Evolutionary conservation across 53 echinoderm and acorn worm genomes (phyloP).

Genomic region (Crossaster papposus): DNA sequence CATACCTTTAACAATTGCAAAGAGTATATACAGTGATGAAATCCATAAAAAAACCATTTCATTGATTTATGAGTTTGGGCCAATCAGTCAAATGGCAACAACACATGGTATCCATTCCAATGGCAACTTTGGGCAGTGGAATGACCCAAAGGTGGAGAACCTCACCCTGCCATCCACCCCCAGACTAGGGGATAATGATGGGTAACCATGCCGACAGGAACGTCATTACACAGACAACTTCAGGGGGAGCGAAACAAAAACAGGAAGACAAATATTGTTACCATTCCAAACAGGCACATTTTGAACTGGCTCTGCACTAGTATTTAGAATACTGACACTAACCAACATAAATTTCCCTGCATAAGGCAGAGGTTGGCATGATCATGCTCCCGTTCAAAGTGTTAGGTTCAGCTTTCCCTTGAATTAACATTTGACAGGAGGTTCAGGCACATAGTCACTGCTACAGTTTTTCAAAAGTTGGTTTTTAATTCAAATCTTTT

Average conservation of each 20-base stretch:
- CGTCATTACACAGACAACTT: neutral
- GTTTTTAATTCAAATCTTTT: too few species aligned
- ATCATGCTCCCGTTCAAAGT: neutral
- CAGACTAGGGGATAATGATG: neutral
- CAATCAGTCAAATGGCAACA: neutral
- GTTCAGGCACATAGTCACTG: neutral
- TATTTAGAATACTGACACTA: neutral
- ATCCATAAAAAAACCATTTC: neutral
- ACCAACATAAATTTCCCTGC: neutral
- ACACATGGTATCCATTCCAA: constrained; percentile 6
- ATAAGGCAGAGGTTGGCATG: neutral
- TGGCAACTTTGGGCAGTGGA: neutral
- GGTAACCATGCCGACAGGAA: neutral
- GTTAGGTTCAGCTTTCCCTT: neutral
- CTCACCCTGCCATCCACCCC: neutral
- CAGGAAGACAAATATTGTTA: neutral
- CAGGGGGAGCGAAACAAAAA: constrained; percentile 1
- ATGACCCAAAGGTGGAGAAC: constrained; percentile 11
- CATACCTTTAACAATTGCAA: neutral
- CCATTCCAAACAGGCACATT: too few species aligned
- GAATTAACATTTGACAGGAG: neutral
- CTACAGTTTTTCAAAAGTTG: neutral
- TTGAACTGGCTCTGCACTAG: too few species aligned
- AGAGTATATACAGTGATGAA: neutral
- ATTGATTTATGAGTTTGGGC: neutral